These are phyloP conservation scores for Hippolais icterina DNA, from an alignment of 2,113 vertebrate genomes.

Conservation along the genomic window DNA sequence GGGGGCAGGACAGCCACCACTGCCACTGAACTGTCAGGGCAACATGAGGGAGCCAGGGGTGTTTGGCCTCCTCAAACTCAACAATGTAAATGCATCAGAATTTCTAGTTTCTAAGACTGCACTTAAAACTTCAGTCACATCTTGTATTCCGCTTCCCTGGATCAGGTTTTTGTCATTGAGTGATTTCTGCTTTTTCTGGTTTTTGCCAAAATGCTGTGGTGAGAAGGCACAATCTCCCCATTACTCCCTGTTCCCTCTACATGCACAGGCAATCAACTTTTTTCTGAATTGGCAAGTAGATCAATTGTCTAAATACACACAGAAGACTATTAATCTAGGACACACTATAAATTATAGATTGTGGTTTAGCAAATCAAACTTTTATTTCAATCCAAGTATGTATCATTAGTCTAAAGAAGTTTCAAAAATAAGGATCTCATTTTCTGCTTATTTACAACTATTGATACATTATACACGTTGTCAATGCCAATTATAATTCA, in stretches of 20 bases:
- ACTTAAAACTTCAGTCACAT: not conserved
- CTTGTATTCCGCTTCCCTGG: accelerated
- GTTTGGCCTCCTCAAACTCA: too few species aligned
- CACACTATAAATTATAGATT: not conserved
- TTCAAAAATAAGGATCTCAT: not conserved
- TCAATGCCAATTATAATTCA: not conserved
- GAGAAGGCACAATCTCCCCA: accelerated
- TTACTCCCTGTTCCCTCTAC: not conserved
- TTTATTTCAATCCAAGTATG: not conserved
- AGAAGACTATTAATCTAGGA: not conserved
- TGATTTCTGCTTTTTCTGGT: not conserved
- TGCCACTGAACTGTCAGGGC: not conserved
- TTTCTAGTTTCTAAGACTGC: not conserved
- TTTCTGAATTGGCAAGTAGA: not conserved
- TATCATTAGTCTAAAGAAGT: not conserved
- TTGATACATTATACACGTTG: not conserved
- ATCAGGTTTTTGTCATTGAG: not conserved
- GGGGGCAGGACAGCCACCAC: not conserved
- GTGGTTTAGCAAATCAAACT: not conserved
- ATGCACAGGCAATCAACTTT: accelerated
- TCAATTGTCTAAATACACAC: not conserved
- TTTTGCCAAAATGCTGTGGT: not conserved
- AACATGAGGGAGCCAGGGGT: accelerated
- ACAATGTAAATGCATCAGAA: not conserved
- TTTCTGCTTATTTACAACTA: not conserved